Base-by-base conservation (phyloP, 2,888 invertebrate species). In the Orthosia gracilis region DNA sequence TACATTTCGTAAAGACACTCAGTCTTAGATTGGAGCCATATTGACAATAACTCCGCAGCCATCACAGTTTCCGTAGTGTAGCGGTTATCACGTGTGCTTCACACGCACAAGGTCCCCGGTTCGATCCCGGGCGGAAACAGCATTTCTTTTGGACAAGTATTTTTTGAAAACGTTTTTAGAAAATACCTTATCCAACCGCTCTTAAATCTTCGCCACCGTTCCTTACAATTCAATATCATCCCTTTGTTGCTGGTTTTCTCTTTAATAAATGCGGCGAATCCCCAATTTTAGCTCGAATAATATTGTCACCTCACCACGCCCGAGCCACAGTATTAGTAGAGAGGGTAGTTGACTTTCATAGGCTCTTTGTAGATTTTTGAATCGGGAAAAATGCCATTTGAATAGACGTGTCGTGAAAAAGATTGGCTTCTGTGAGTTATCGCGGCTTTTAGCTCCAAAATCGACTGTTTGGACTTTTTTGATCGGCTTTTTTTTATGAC, bases 21-120 rank as follows among this genome's bases (percentile, higher is more conserved):
- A 7, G 40, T 40, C 40, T 40, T 40, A 52, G 1, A 21, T 55
- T 5, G 15, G 7, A 52, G 4, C 1, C 2, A 47, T 31, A n/a
- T 52, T 0, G 26, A 0, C 4, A 23, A 61, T 78, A 55, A 57
- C 3, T 2, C 0, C 0, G 0, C 0, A 0, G 0, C 0, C 0
- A 0, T 0, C 1, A 50, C 0, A 3, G 97, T 97, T 97, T 97
- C 97, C 97, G 97, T 97, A 97, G 97, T 97, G 97, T 97, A 97
- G 97, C 97, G 97, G 97, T 97, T 97, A 97, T 97, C 97, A 97
- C 97, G 97, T 97, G 97, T 97, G 97, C 97, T 97, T 97, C 97
- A 97, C 97, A 97, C 97, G 97, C 97, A 97, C 97, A 97, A 97
- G 97, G 97, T 94, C 97, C 97, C 97, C 97, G 97, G 97, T 97